phyloP scores from a whole-genome alignment of 2,797 vertebrate genomes.

The Falco rusticolus region DNA sequence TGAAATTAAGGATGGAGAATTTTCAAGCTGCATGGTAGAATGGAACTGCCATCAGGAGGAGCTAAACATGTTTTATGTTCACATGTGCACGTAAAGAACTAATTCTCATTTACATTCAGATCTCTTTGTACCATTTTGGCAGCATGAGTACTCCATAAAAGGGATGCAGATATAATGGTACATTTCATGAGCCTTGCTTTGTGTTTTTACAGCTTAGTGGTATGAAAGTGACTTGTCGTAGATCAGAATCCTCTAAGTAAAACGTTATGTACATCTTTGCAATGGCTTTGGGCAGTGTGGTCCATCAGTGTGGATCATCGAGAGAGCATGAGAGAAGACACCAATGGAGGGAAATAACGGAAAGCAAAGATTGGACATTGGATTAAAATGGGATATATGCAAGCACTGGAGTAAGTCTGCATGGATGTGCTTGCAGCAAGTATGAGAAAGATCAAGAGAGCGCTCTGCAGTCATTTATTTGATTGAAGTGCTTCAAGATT shows the following conservation, averaged over 20 bases:
- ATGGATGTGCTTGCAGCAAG: background rate
- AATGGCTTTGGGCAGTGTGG: background rate
- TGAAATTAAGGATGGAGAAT: background rate
- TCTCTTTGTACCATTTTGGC: conserved; percentile 7
- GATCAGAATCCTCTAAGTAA: background rate
- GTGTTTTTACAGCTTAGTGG: background rate
- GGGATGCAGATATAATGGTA: background rate
- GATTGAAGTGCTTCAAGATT: background rate
- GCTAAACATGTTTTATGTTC: background rate
- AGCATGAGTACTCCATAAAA: background rate
- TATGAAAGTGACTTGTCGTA: background rate
- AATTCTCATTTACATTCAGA: background rate
- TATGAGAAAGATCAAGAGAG: background rate
- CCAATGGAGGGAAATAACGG: background rate
- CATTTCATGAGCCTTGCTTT: background rate
- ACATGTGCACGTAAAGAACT: background rate
- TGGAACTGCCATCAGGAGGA: background rate
- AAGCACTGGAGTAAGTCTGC: background rate
- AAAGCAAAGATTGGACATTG: background rate
- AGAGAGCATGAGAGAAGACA: background rate
- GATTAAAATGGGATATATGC: background rate
- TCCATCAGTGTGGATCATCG: background rate
- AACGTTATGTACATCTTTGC: background rate
- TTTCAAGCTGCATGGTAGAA: background rate
- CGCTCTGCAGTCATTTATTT: background rate